phyloP scores from a whole-genome alignment of 2,888 invertebrate genomes.

The Plutella xylostella region DNA sequence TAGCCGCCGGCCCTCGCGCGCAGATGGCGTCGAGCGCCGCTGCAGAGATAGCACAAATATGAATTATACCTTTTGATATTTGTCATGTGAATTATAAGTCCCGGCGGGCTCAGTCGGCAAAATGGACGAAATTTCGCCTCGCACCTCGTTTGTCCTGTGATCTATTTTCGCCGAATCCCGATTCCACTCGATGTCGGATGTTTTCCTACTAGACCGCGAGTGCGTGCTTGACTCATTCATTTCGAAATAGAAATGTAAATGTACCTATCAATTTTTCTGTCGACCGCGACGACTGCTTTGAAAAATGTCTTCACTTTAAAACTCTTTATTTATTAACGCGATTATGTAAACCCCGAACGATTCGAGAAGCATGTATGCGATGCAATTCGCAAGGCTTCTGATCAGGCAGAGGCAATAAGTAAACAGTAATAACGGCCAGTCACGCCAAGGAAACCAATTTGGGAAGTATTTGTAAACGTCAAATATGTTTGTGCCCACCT shows the following conservation, averaged over 20 bases:
- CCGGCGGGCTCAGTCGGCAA: constrained; percentile 42
- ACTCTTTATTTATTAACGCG: no score
- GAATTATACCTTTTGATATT: constrained; percentile 69
- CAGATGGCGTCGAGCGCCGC: constrained; percentile 54
- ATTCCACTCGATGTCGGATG: background rate
- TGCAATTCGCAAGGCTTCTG: no score
- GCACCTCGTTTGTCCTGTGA: constrained; percentile 58
- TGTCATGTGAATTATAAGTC: constrained; percentile 70
- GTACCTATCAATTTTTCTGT: no score
- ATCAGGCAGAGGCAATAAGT: constrained; percentile 35
- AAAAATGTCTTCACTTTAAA: no score
- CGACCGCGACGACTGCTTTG: no score
- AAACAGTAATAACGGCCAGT: constrained; percentile 62
- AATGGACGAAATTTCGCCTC: constrained; percentile 46
- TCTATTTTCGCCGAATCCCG: constrained; percentile 43
- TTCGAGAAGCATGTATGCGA: no score
- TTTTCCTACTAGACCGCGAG: constrained; percentile 2
- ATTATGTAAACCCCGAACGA: no score
- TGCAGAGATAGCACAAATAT: constrained; percentile 67
- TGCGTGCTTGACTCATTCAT: no score
- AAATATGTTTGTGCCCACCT: constrained; percentile 66
- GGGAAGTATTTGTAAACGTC: constrained; percentile 65
- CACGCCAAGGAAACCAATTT: constrained; percentile 63
- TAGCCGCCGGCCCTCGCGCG: constrained; percentile 55
- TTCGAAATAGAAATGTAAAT: background rate